A percentile compares a stretch with the other conserved stretches of the same genome.
These are phyloP conservation scores for Alviniconcha marisindica DNA, from an alignment of 1,140 invertebrate genomes.

Conservation along the genomic window DNA sequence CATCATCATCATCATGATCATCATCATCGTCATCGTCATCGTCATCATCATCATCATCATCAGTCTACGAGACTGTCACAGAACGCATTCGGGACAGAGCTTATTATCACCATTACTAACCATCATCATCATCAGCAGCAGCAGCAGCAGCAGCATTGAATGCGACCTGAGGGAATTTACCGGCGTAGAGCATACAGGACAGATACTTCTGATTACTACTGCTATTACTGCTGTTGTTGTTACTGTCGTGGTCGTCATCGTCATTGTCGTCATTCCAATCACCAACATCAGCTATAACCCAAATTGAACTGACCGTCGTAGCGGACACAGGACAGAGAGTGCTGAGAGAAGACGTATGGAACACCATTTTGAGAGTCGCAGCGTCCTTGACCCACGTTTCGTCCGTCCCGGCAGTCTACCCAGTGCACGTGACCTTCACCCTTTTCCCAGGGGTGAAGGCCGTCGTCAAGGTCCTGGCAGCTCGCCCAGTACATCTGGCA, in stretches of 20 bases:
- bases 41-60: too few relatives aligned
- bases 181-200: background rate
- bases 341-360: background rate
- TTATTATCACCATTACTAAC: too few relatives aligned
- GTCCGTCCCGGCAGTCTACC: background rate
- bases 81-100: too few relatives aligned
- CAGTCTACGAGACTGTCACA: too few relatives aligned
- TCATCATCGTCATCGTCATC: too few relatives aligned
- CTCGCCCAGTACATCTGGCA: background rate
- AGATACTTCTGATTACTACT: too few relatives aligned
- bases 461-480: background rate
- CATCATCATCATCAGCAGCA: too few relatives aligned
- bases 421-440: background rate
- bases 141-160: background rate
- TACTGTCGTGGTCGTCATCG: too few relatives aligned
- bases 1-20: too few relatives aligned
- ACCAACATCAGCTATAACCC: background rate
- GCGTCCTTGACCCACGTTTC: background rate
- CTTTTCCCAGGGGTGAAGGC: background rate
- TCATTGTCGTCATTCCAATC: too few relatives aligned
- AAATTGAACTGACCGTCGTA: background rate
- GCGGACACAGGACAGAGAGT: background rate
- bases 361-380: background rate
- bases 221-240: too few relatives aligned
- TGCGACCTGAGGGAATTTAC: background rate